These are phyloP conservation scores for Argyresthia albistria DNA, from an alignment of 2,888 invertebrate genomes.

Conservation along the genomic window DNA sequence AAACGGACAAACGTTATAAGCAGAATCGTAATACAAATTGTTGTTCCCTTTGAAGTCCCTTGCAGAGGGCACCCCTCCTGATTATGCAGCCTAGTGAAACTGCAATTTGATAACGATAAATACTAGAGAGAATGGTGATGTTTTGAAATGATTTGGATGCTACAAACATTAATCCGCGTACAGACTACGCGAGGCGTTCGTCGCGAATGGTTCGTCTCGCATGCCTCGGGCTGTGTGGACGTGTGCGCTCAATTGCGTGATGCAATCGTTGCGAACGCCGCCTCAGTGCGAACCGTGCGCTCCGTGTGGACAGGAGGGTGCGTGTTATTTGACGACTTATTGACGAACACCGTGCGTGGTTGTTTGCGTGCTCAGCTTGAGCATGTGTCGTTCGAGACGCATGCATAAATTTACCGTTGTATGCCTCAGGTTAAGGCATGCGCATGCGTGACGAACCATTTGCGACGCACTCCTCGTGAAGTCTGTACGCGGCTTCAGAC, in stretches of 20 bases:
- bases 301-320: background rate
- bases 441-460: background rate
- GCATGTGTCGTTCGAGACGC: slow-evolving; percentile 5
- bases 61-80: no score
- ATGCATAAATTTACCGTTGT: background rate
- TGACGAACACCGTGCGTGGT: slow-evolving; percentile 3
- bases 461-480: background rate
- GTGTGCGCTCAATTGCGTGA: slow-evolving; percentile 2
- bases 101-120: no score
- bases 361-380: slow-evolving; percentile 5
- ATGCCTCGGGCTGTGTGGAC: slow-evolving; percentile 6
- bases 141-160: no score
- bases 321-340: background rate
- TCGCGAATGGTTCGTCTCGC: slow-evolving; percentile 5
- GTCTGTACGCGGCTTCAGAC: slow-evolving; percentile 1
- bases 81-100: no score
- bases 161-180: no score
- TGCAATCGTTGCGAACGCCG: slow-evolving; percentile 5
- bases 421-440: slow-evolving; percentile 1
- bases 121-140: no score
- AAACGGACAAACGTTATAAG: background rate
- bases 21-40: background rate
- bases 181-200: slow-evolving; percentile 5
- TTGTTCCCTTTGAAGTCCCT: no score
- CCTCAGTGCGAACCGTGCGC: background rate